Percentiles rank a stretch among this genome's conserved stretches.
Conservation (phyloP, 2,113 vertebrate genomes). For the Promerops cafer region DNA sequence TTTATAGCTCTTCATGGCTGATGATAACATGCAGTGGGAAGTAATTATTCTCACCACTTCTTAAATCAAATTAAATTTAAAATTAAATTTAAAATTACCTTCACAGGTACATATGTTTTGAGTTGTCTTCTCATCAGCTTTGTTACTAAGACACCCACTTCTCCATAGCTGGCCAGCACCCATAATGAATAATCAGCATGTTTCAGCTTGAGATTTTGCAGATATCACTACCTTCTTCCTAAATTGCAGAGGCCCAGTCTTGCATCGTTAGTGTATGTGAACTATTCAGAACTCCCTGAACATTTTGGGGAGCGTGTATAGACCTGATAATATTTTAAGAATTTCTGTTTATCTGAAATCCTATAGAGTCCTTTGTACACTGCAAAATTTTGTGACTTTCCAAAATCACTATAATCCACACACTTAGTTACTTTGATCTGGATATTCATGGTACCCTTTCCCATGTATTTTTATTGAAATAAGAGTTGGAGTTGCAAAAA, state of each 20-base stretch:
- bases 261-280: neutral
- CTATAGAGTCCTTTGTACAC: neutral
- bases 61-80: neutral
- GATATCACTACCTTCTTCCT: neutral
- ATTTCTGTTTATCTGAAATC: neutral
- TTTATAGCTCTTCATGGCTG: neutral
- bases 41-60: neutral
- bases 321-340: neutral
- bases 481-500: neutral
- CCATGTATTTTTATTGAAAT: neutral
- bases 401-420: neutral
- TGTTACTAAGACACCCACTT: neutral
- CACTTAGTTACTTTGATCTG: neutral
- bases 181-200: neutral
- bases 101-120: neutral
- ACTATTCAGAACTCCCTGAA: neutral
- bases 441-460: neutral
- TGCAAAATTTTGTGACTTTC: neutral
- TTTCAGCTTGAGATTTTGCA: neutral
- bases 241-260: neutral
- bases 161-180: neutral
- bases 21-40: neutral
- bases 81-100: neutral
- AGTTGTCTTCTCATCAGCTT: neutral
- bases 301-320: neutral